Evolutionary conservation across 1,140 invertebrate genomes (phyloP), one percentile per base, ranked within the genome.

Genomic region (Berghia stephanieae): DNA sequence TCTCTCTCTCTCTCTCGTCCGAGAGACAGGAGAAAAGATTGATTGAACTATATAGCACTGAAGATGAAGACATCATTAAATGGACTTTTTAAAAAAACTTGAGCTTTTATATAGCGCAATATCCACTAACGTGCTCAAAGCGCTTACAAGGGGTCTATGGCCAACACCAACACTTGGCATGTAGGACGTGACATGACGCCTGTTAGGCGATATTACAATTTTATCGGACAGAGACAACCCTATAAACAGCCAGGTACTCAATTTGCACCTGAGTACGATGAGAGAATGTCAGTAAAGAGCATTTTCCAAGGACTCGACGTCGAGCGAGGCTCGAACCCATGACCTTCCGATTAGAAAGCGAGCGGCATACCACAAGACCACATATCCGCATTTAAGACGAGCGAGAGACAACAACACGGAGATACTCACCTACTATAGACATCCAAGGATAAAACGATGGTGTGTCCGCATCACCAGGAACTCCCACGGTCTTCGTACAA

Each of bases 371-470:
- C 18, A 60, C 34, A 10, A 40, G 31, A 60, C n/a, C 57, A 52
- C 52, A 52, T 27, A 68, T 31, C 43, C 27, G 34, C 13, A 66
- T n/a, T 18, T 6, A 0, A 21, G 18, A 67, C 16, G 4, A 52
- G 10, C 66, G 4, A 44, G 21, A 34, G 5, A 75, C 21, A 24
- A 27, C 36, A 72, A 49, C 34, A 31, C 5, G 31, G n/a, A 16
- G 44, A 31, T 79, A 86, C 86, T 84, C 57, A 84, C 86, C 86
- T 80, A 87, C 86, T 52, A 87, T 87, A 31, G 86, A 87, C 86
- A 87, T 87, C 86, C 86, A 87, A 8, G 86, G 86, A 77, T 87
- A 87, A 70, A 87, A 87, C 16, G 84, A 84, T 4, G 86, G 84
- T 18, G 82, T 80, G 27, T 83, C 82, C 1, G 79, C 81, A 1